phyloP scores from a whole-genome alignment of 2,113 vertebrate genomes.

The Hyperopisus bebe region DNA sequence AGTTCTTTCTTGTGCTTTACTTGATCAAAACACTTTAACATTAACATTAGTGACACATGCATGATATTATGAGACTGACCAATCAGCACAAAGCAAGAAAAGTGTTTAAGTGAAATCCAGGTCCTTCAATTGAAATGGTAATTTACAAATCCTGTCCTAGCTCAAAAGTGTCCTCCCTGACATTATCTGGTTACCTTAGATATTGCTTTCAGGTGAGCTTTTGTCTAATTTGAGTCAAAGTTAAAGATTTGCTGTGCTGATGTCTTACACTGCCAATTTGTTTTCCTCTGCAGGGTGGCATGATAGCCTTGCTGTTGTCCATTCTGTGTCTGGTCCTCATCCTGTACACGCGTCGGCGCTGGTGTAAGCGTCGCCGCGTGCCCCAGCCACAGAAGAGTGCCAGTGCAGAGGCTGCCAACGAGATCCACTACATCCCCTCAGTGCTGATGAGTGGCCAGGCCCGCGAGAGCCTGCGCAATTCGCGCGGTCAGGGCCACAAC shows the following conservation, averaged over 20 bases:
- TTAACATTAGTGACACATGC: too few species aligned
- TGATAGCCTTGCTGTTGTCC: slow-evolving; percentile 93
- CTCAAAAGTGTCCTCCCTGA: not conserved
- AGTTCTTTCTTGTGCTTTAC: not conserved
- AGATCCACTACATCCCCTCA: slow-evolving; percentile 98
- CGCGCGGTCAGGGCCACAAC: slow-evolving; percentile 87
- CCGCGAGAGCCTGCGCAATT: slow-evolving; percentile 88
- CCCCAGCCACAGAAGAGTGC: slow-evolving; percentile 97
- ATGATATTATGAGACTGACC: too few species aligned
- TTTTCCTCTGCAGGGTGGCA: slow-evolving; percentile 73
- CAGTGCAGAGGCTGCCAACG: slow-evolving; percentile 91
- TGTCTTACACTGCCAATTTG: not conserved
- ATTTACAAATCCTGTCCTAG: not conserved
- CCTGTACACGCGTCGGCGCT: slow-evolving; percentile 90
- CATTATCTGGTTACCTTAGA: not conserved
- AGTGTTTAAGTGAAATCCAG: too few species aligned
- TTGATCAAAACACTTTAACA: too few species aligned
- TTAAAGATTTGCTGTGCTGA: not conserved
- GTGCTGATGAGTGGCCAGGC: slow-evolving; percentile 94
- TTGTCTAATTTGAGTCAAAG: not conserved
- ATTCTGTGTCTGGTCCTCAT: slow-evolving; percentile 94
- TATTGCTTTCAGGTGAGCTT: not conserved
- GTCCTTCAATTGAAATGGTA: too few species aligned
- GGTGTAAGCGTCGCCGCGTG: slow-evolving; percentile 93
- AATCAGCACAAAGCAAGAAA: too few species aligned